Base-by-base conservation (phyloP, 92 coral and sea anemone genomes). In the Bergia sp. region DNA sequence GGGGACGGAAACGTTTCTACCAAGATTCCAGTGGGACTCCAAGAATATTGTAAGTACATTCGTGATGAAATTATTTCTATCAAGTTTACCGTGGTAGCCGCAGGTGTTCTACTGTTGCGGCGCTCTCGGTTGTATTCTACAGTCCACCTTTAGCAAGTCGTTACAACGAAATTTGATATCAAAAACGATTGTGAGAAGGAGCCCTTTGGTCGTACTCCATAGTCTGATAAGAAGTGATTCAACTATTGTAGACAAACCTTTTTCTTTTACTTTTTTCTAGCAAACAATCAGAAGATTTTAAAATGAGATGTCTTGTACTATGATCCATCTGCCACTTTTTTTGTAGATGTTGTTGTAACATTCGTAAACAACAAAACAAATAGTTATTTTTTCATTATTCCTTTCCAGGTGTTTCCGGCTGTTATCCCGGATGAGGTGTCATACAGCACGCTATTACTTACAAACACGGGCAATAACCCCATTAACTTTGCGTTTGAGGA, bases 1-100 rank as follows among this genome's bases (percentile, higher is more conserved):
- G 78, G 97, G 96, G 40, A 96, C 96, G 47, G 99, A 97, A 85
- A 94, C 99, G 36, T 97, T 97, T 86, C 92, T 97, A 42, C 99
- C 99, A 40, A 94, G 99, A 53, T 91, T 88, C 41, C 93, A 94
- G 37, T 94, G 95, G 93, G 98, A 93, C 81, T 77, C 93, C 50
- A 94, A 91, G 50, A 93, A 93, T 77, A 77, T 97, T 96, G 99
- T 96, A 85, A 85, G 92, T 29, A 18, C 23, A 36, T 29, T 29
- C 37, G 45, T 40, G 76, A 37, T 49, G 8, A 45, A 2, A 4
- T 53, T 5, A 16, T 6, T 61, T 61, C 11, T 18, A 61, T 61
- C n/a, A 18, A 61, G 29, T 1, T 57, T 5, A 47, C 16, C 2
- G 16, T 1, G 23, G 29, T 7, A 20, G 23, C 23, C 69, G 29